Evolutionary conservation across 2,888 invertebrate genomes (phyloP).

Genomic region (Monoplex corrugatus): DNA sequence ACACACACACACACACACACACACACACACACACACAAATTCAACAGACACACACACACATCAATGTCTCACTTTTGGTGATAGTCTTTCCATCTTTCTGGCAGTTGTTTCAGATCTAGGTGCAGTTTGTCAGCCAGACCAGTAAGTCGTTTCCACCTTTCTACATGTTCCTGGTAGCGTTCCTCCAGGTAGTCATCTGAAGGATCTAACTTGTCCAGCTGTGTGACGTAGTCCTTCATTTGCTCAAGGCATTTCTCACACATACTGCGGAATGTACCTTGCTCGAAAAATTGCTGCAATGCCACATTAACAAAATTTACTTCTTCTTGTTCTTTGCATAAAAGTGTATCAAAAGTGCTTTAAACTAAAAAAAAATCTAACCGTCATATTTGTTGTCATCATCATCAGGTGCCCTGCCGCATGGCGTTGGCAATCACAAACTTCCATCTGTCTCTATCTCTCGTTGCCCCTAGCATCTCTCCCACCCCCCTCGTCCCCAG

Average conservation of each 20-base stretch:
- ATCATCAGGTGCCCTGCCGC: too few species aligned
- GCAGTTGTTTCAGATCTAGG: constrained; percentile 90
- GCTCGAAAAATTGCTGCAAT: constrained; percentile 78
- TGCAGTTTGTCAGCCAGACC: constrained; percentile 88
- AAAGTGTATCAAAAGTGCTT: not conserved
- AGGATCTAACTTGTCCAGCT: constrained; percentile 87
- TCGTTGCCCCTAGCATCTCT: too few species aligned
- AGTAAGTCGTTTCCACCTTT: constrained; percentile 89
- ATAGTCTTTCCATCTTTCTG: constrained; percentile 94
- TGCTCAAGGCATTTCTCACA: constrained; percentile 88
- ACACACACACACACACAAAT: not conserved
- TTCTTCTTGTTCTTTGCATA: not conserved
- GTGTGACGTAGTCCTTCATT: constrained; percentile 87
- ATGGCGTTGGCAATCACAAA: too few species aligned
- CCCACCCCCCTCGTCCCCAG: too few species aligned
- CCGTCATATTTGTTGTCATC: too few species aligned
- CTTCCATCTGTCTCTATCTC: too few species aligned
- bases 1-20: too few species aligned
- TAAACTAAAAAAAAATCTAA: too few species aligned
- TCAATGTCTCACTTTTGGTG: constrained; percentile 85
- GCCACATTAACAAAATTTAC: constrained; percentile 70
- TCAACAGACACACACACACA: not conserved
- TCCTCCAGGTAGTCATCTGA: constrained; percentile 87
- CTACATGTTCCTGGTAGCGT: constrained; percentile 87
- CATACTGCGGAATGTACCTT: constrained; percentile 72